Evolutionary conservation across 2,113 vertebrate species (phyloP).

Genomic region (Trogon surrucura): DNA sequence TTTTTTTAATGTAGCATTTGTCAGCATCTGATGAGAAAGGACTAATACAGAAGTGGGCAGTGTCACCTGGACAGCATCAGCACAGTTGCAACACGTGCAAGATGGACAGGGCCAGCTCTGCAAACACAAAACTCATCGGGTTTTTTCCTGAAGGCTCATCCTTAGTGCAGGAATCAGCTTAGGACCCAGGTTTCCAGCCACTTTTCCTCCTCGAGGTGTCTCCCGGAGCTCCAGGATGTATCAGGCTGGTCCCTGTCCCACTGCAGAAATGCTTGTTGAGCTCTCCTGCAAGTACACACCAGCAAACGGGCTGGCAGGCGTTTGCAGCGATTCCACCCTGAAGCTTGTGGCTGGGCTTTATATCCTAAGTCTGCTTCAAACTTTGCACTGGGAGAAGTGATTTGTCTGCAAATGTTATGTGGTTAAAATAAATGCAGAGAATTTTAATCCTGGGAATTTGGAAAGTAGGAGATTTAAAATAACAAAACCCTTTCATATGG

Average conservation of each 20-base stretch:
- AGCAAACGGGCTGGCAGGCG: background rate
- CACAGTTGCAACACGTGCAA: background rate
- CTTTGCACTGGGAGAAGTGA: conserved; percentile 61
- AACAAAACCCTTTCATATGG: conserved; percentile 72
- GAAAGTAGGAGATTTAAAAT: conserved; percentile 72
- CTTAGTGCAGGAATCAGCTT: background rate
- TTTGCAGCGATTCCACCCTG: background rate
- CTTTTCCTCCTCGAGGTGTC: background rate
- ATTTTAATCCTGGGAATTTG: conserved; percentile 72
- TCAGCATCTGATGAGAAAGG: background rate
- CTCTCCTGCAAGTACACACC: rapidly evolving
- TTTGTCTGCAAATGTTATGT: conserved; percentile 70
- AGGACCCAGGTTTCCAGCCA: background rate
- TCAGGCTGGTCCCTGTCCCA: background rate
- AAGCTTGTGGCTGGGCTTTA: conserved; percentile 40
- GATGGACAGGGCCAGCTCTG: background rate
- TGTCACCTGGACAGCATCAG: background rate
- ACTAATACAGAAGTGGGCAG: background rate
- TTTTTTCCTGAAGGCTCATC: background rate
- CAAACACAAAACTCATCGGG: background rate
- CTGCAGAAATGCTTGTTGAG: background rate
- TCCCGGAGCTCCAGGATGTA: background rate
- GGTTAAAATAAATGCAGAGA: conserved; percentile 72
- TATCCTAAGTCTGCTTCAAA: conserved; percentile 48
- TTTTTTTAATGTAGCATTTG: background rate